phyloP scores from a whole-genome alignment of 2,113 vertebrate genomes.

The Chamaetylas fuelleborni region DNA sequence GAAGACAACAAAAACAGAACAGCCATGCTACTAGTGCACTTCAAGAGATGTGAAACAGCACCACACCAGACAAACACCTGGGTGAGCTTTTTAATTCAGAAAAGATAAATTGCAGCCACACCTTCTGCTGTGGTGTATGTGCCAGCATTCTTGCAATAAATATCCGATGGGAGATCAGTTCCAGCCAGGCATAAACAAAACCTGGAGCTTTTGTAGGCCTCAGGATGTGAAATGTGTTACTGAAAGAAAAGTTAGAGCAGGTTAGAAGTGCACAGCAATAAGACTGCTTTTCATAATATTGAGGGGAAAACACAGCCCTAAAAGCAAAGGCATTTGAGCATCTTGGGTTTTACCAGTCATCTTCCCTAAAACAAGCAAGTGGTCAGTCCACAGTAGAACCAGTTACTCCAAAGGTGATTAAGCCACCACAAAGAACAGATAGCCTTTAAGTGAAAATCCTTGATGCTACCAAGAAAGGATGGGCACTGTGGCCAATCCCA shows the following conservation, averaged over 20 bases:
- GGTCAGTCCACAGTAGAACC: not conserved
- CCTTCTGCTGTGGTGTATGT: slow-evolving; percentile 99
- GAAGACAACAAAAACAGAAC: slow-evolving; percentile 17
- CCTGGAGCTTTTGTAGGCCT: slow-evolving; percentile 98
- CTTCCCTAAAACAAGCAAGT: slow-evolving; percentile 2
- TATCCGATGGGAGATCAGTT: slow-evolving; percentile 98
- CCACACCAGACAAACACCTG: slow-evolving; percentile 8
- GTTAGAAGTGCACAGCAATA: slow-evolving; percentile 40
- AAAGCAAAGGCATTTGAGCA: slow-evolving; percentile 47
- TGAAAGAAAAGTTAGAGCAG: slow-evolving; percentile 74
- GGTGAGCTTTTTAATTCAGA: slow-evolving; percentile 51
- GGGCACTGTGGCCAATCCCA: not conserved
- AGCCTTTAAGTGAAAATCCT: not conserved
- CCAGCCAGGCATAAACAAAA: slow-evolving; percentile 98
- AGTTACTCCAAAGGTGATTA: not conserved
- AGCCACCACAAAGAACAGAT: not conserved
- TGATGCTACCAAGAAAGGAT: not conserved
- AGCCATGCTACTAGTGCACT: slow-evolving; percentile 42
- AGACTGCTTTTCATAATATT: not conserved
- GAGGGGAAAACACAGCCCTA: slow-evolving; percentile 14
- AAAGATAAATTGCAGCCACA: slow-evolving; percentile 80
- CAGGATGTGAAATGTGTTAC: slow-evolving; percentile 99
- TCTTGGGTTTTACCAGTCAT: not conserved
- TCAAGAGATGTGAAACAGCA: not conserved
- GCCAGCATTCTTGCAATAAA: slow-evolving; percentile 99